These are phyloP conservation scores for Calonectris borealis DNA, from an alignment of 2,113 vertebrate species.

Conservation along the genomic window DNA sequence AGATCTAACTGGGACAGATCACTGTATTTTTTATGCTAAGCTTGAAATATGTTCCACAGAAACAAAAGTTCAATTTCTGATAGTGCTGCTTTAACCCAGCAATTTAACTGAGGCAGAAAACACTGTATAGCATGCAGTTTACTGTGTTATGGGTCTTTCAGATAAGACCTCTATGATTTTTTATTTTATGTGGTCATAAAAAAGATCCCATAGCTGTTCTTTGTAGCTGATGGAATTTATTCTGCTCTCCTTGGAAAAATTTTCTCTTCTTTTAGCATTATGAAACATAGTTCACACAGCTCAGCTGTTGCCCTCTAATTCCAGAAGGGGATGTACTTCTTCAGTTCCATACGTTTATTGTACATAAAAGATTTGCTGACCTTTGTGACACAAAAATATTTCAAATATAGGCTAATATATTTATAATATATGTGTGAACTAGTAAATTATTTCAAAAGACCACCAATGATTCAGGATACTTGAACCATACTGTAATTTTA, in stretches of 20 bases:
- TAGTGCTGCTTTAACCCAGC: neutral
- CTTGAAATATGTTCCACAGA: neutral
- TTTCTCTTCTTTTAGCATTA: neutral
- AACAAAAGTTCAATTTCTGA: conserved; percentile 7
- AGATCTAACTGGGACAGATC: neutral
- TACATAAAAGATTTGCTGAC: neutral
- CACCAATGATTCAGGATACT: neutral
- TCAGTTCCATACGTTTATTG: neutral
- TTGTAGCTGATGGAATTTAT: neutral
- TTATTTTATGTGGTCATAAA: conserved; percentile 34
- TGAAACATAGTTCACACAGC: neutral
- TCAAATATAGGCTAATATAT: neutral
- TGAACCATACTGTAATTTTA: neutral
- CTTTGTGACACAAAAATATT: neutral
- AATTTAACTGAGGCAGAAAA: neutral
- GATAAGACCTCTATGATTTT: neutral
- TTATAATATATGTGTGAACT: neutral
- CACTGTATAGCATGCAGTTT: neutral
- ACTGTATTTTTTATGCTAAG: neutral
- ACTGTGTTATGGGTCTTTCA: neutral
- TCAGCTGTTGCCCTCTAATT: neutral
- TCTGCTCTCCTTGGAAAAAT: neutral
- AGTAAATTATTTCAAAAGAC: neutral
- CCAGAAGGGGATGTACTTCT: neutral
- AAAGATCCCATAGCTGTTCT: neutral